Base-by-base conservation (phyloP, 2,113 vertebrate genomes). In the Rissa tridactyla region DNA sequence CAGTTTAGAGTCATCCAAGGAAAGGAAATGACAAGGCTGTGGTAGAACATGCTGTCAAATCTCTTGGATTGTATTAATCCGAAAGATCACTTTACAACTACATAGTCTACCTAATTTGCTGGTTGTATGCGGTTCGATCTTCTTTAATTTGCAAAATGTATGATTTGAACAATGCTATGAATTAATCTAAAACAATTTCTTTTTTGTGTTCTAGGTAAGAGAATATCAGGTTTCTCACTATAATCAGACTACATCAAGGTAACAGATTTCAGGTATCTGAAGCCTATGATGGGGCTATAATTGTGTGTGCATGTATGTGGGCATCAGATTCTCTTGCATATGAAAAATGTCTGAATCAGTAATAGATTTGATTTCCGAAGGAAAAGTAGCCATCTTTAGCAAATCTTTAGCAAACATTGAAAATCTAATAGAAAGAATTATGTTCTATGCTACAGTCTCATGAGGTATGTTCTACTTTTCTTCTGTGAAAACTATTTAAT, bases 171-270 rank as follows among this genome's bases (percentile, higher is more conserved):
- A 42, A 40, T 73, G 8, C 22, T 68, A 3, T 71, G 14, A 52
- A 81, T 86, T 94, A 61, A 64, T 36, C 72, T 97, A 93, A 97
- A 52, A 49, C 13, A 15, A 13, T 88, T 65, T 86, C 34, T 95
- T 92, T 55, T 97, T 92, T 95, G 8, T 96, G 25, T 97, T 91
- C 96, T 90, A 98, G 98, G 98, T 98, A 98, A 98, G 98, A 96
- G 97, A 92, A 97, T 96, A 94, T 96, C 82, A 85, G 76, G 69
- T 97, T 94, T 96, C 89, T 92, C 91, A 23, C 47, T 97, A 26
- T 96, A 96, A 91, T 91, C 93, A 96, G 96, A 95, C 92, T 90
- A 5, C 97, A 91, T 66, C 83, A 98, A 98, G 98, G 98, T 98
- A 98, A 98, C 52, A 34, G 52, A 95, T 75, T 95, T 88, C 93